Evolutionary conservation across 2,113 vertebrate species (phyloP).

Genomic region (Murina feae): DNA sequence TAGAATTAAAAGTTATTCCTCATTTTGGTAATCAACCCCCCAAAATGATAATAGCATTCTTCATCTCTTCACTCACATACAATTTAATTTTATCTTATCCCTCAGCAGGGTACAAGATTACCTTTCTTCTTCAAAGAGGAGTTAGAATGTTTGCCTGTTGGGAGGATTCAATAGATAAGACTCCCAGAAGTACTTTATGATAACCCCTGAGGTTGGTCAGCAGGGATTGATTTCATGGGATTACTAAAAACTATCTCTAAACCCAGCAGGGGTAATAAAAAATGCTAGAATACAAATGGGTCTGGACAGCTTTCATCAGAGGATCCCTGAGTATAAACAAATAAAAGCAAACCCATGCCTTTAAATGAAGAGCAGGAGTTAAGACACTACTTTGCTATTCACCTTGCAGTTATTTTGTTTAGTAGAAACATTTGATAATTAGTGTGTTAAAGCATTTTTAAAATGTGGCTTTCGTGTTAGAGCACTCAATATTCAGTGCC

Average conservation of each 20-base stretch:
- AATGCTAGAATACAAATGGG: slow-evolving; percentile 41
- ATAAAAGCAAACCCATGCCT: slow-evolving; percentile 20
- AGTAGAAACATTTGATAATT: not conserved
- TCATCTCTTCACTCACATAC: slow-evolving; percentile 58
- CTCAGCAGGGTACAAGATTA: slow-evolving; percentile 60
- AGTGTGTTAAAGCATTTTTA: not conserved
- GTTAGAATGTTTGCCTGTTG: slow-evolving; percentile 50
- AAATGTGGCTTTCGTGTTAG: not conserved
- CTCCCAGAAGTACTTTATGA: slow-evolving; percentile 25
- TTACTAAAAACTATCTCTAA: slow-evolving; percentile 51
- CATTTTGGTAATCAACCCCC: slow-evolving; percentile 50
- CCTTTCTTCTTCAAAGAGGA: slow-evolving; percentile 39
- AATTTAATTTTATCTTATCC: slow-evolving; percentile 47
- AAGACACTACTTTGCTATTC: not conserved
- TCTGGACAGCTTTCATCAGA: slow-evolving; percentile 1
- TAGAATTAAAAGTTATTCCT: slow-evolving; percentile 28
- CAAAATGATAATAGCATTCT: slow-evolving; percentile 56
- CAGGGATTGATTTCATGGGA: slow-evolving; percentile 44
- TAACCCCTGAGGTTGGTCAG: slow-evolving; percentile 35
- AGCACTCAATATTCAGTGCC: not conserved
- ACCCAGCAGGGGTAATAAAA: slow-evolving; percentile 28
- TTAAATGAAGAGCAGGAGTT: not conserved
- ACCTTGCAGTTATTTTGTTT: not conserved
- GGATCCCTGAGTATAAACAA: not conserved
- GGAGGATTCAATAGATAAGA: slow-evolving; percentile 8